Conservation (phyloP, 2,888 invertebrate genomes). For the Theretra japonica region DNA sequence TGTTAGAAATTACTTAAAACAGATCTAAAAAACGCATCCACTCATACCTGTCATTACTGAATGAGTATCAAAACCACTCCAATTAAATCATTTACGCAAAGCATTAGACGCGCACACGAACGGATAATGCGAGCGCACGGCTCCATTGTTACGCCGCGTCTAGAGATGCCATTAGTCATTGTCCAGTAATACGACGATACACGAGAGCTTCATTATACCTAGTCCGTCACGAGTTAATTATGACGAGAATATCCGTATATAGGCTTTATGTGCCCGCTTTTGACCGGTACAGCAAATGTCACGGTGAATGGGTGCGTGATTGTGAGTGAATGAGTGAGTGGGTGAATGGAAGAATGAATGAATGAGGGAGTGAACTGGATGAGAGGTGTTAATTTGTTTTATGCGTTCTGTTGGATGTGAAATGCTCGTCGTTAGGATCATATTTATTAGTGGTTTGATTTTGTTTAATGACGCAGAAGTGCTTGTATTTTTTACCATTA, state of each 20-base stretch:
- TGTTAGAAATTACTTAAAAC: too few species aligned
- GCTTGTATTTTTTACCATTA: too few species aligned
- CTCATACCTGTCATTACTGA: background rate
- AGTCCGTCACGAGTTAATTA: slow-evolving; percentile 9
- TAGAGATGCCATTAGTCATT: slow-evolving; percentile 11
- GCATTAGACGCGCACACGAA: background rate
- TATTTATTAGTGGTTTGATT: too few species aligned
- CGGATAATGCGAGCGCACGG: background rate
- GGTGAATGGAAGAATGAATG: background rate
- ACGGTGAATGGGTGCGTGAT: slow-evolving; percentile 14
- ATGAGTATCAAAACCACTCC: background rate
- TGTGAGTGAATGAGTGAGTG: background rate
- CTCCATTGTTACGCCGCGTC: background rate
- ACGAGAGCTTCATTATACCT: background rate
- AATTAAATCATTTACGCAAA: background rate
- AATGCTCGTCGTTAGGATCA: too few species aligned
- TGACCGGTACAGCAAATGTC: slow-evolving; percentile 11
- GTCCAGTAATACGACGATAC: slow-evolving; percentile 8
- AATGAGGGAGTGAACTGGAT: background rate
- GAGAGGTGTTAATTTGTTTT: slow-evolving; percentile 7
- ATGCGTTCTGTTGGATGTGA: background rate
- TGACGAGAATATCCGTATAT: background rate
- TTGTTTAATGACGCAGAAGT: too few species aligned
- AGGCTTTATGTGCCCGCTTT: slow-evolving; percentile 8
- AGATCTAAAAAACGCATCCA: background rate